Evolutionary conservation across 2,797 vertebrate genomes (phyloP).

Genomic region (Lemur catta): DNA sequence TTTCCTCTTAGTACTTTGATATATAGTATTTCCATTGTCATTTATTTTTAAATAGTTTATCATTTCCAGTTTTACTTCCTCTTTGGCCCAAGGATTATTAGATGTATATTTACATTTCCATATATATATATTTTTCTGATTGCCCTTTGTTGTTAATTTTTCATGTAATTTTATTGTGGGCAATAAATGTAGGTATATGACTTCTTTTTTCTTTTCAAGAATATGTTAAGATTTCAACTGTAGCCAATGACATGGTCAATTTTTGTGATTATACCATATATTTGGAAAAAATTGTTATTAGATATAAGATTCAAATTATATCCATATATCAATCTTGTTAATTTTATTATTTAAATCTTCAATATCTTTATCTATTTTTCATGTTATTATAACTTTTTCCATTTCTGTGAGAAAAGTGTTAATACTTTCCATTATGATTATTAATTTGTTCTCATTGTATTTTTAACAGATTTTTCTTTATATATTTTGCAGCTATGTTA

Average conservation of each 20-base stretch:
- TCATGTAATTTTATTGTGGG: not conserved
- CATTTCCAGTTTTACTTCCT: not conserved
- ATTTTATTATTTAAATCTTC: not conserved
- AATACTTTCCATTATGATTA: not conserved
- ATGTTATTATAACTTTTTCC: not conserved
- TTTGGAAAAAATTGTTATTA: not conserved
- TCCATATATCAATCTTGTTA: not conserved
- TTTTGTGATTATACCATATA: conserved; percentile 8
- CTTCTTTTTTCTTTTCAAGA: not conserved
- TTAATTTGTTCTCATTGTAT: conserved; percentile 2
- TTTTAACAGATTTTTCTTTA: not conserved
- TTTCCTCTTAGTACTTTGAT: not conserved
- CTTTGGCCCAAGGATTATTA: not conserved
- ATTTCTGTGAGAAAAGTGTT: conserved; percentile 12
- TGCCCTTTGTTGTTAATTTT: not conserved
- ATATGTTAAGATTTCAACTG: not conserved
- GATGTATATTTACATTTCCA: not conserved
- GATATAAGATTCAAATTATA: not conserved
- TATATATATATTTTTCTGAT: not conserved
- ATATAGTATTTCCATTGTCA: not conserved
- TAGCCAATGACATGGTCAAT: not conserved
- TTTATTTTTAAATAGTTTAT: not conserved
- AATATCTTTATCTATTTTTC: conserved; percentile 8
- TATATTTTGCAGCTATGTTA: not conserved
- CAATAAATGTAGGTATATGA: not conserved